Evolutionary conservation across 30 jellyfish, hydroid and myxozoan genomes (phyloP).

Genomic region (Aurelia sp.): DNA sequence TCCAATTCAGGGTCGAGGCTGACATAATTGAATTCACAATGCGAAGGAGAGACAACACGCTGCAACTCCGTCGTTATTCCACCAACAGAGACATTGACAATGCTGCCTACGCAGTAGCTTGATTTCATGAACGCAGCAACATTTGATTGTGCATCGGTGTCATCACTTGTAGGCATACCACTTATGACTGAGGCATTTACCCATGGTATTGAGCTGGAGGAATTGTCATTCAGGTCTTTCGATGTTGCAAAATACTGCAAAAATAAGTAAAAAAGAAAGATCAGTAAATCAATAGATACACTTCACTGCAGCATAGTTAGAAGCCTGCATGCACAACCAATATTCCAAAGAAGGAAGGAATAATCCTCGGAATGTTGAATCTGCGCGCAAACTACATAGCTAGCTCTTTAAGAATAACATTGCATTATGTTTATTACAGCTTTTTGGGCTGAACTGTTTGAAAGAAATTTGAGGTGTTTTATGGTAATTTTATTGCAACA

Average conservation of each 20-base stretch:
- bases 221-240: slow-evolving; percentile 67
- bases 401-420: too few species aligned
- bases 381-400: too few species aligned
- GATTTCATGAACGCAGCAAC: slow-evolving; percentile 79
- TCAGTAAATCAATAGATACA: too few species aligned
- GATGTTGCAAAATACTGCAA: slow-evolving; percentile 89
- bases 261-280: background rate
- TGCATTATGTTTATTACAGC: too few species aligned
- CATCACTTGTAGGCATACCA: slow-evolving; percentile 57
- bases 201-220: slow-evolving; percentile 96
- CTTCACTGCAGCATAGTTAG: too few species aligned
- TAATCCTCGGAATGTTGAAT: too few species aligned
- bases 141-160: slow-evolving; percentile 43
- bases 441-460: too few species aligned
- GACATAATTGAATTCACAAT: slow-evolving; percentile 86
- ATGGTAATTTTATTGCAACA: too few species aligned
- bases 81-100: slow-evolving; percentile 77
- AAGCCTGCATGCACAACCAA: too few species aligned
- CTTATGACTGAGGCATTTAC: slow-evolving; percentile 67
- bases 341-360: too few species aligned
- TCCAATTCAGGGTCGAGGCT: slow-evolving; percentile 97
- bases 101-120: slow-evolving; percentile 89
- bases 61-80: slow-evolving; percentile 86
- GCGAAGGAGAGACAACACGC: slow-evolving; percentile 91
- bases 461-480: too few species aligned